Percentiles rank a stretch among this genome's conserved stretches.
phyloP scores from a whole-genome alignment of 1,140 invertebrate species.

The Manduca sexta region DNA sequence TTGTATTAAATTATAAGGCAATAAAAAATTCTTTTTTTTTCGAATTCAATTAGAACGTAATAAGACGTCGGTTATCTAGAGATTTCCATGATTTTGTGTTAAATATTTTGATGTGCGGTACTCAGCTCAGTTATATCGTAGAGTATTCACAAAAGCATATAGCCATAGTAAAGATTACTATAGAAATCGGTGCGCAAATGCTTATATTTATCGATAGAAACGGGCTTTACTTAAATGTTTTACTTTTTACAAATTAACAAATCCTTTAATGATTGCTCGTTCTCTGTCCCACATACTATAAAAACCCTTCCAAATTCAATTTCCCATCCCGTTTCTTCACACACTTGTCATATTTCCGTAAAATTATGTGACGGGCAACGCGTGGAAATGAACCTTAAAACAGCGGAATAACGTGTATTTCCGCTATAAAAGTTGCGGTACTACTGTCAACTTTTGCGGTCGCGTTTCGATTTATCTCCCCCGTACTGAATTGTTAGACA shows the following conservation, averaged over 20 bases:
- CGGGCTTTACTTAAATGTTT: no score
- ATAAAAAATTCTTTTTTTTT: no score
- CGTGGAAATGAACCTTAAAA: slow-evolving; percentile 13
- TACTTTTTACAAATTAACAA: slow-evolving; percentile 7
- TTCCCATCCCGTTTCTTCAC: slow-evolving; percentile 36
- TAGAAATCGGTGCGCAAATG: no score
- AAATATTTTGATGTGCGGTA: no score
- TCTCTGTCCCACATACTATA: slow-evolving; percentile 25
- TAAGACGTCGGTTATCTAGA: no score
- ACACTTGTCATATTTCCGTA: slow-evolving; percentile 16
- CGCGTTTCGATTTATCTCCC: slow-evolving; percentile 61
- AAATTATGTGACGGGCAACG: slow-evolving; percentile 1
- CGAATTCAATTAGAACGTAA: no score
- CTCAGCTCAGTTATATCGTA: no score
- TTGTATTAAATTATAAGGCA: no score
- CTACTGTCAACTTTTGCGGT: slow-evolving; percentile 66
- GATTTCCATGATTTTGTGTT: no score
- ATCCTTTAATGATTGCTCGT: slow-evolving; percentile 24
- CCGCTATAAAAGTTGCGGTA: slow-evolving; percentile 14
- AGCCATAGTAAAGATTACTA: no score
- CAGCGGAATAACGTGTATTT: slow-evolving; percentile 13
- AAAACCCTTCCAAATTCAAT: slow-evolving; percentile 29
- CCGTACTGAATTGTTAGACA: slow-evolving; percentile 59
- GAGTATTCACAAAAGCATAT: no score
- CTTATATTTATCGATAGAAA: no score